A percentile compares a stretch with the other conserved stretches of the same genome.
These are phyloP conservation scores for Drosophila prolongata DNA, from an alignment of 2,888 invertebrate genomes.

Conservation along the genomic window DNA sequence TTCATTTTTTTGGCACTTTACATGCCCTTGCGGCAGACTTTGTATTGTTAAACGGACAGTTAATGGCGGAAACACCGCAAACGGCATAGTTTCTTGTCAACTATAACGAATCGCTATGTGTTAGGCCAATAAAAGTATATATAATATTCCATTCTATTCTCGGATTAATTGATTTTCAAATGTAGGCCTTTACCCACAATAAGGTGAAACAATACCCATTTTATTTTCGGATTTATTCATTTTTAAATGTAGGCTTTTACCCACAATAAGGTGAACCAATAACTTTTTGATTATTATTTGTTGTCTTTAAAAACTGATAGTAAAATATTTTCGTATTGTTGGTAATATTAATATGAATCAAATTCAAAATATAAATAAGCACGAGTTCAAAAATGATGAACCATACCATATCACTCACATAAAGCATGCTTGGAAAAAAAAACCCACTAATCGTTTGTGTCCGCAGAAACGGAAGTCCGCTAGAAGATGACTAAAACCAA, in stretches of 20 bases:
- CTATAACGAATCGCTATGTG: conserved; percentile 14
- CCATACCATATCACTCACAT: background rate
- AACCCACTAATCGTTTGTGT: conserved; percentile 4
- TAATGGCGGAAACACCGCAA: conserved; percentile 21
- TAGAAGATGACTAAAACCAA: conserved; percentile 24
- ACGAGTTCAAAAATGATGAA: background rate
- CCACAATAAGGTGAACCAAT: too few species aligned
- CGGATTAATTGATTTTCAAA: background rate
- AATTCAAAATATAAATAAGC: background rate
- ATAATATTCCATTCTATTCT: conserved; percentile 10
- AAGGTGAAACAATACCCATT: too few species aligned
- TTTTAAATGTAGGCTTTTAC: too few species aligned
- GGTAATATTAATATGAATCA: too few species aligned
- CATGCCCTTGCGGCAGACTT: conserved; percentile 42
- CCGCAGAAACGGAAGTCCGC: conserved; percentile 16
- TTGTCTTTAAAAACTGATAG: background rate
- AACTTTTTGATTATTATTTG: background rate
- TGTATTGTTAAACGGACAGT: conserved; percentile 28
- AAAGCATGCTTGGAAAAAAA: background rate
- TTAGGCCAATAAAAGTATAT: background rate
- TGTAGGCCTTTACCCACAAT: background rate
- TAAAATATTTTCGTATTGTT: too few species aligned
- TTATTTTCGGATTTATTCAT: too few species aligned
- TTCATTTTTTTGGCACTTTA: conserved; percentile 28
- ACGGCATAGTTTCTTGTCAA: conserved; percentile 27